phyloP scores from a whole-genome alignment of 2,888 invertebrate genomes.

The Phengaris arion region DNA sequence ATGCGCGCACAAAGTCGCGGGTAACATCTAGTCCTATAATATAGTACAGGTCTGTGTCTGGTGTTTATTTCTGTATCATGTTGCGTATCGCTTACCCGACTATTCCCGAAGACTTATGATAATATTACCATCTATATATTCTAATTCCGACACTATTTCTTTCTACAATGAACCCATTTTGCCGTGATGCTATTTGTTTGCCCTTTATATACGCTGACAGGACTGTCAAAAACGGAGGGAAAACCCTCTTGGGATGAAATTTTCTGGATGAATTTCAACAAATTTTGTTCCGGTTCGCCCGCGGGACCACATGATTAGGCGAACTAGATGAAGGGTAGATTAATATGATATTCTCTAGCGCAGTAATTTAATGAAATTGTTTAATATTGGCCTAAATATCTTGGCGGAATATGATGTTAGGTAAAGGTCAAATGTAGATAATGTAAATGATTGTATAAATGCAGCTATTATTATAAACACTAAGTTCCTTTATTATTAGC shows the following conservation, averaged over 20 bases:
- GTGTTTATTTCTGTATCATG: neutral
- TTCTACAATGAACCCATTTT: neutral
- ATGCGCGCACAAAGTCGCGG: too few relatives aligned
- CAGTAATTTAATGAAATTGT: neutral
- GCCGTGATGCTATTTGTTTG: neutral
- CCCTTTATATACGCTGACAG: conserved; percentile 10
- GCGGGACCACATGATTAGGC: neutral
- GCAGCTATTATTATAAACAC: too few relatives aligned
- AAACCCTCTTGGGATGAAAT: conserved; percentile 14
- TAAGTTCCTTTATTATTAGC: too few relatives aligned
- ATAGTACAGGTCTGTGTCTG: neutral
- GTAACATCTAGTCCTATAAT: neutral
- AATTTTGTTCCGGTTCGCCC: conserved; percentile 2
- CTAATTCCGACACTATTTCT: conserved; percentile 3
- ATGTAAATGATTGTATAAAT: too few relatives aligned
- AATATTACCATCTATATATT: neutral
- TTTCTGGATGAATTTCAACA: conserved; percentile 25
- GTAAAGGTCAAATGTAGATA: neutral
- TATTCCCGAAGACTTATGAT: neutral
- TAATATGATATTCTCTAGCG: neutral
- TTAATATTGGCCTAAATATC: conserved; percentile 2
- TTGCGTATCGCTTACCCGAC: neutral
- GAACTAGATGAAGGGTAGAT: conserved; percentile 18
- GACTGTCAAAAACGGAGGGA: conserved; percentile 7
- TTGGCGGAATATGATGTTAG: neutral